A percentile compares a stretch with the other conserved stretches of the same genome.
These are phyloP conservation scores for Hoplodrina blanda DNA, from an alignment of 2,888 invertebrate genomes.

Conservation along the genomic window DNA sequence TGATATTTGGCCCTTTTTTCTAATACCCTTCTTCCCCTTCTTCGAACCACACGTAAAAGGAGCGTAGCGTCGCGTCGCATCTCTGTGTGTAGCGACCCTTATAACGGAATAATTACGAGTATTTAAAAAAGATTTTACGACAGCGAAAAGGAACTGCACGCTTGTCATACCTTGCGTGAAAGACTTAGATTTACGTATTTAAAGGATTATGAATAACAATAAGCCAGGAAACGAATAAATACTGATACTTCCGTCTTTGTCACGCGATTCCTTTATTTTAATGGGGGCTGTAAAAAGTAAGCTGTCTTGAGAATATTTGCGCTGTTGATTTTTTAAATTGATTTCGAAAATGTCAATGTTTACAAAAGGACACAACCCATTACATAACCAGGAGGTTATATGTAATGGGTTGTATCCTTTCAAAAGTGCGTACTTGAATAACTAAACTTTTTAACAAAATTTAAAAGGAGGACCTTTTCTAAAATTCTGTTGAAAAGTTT, in stretches of 20 bases:
- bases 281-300: slow-evolving; percentile 7
- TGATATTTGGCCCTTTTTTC: too few species aligned
- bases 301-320: slow-evolving; percentile 6
- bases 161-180: slow-evolving; percentile 43
- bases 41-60: too few species aligned
- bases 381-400: too few species aligned
- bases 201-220: slow-evolving; percentile 22
- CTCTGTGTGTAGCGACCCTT: not conserved
- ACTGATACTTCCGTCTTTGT: slow-evolving; percentile 25
- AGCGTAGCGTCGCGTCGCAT: too few species aligned
- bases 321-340: slow-evolving; percentile 2
- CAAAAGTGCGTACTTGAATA: too few species aligned
- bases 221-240: slow-evolving; percentile 33
- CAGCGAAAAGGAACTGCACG: slow-evolving; percentile 29
- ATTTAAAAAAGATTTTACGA: slow-evolving; percentile 38
- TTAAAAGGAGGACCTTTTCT: too few species aligned
- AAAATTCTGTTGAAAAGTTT: too few species aligned
- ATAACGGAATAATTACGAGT: slow-evolving; percentile 21
- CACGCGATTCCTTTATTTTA: slow-evolving; percentile 41
- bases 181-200: slow-evolving; percentile 20
- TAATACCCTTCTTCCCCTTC: too few species aligned
- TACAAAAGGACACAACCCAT: not conserved
- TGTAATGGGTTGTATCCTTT: too few species aligned
- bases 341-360: not conserved
- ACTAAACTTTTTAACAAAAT: too few species aligned